Percentiles rank a stretch among this genome's conserved stretches.
These are phyloP conservation scores for Somateria mollissima DNA, from an alignment of 2,797 vertebrate genomes.

Conservation along the genomic window DNA sequence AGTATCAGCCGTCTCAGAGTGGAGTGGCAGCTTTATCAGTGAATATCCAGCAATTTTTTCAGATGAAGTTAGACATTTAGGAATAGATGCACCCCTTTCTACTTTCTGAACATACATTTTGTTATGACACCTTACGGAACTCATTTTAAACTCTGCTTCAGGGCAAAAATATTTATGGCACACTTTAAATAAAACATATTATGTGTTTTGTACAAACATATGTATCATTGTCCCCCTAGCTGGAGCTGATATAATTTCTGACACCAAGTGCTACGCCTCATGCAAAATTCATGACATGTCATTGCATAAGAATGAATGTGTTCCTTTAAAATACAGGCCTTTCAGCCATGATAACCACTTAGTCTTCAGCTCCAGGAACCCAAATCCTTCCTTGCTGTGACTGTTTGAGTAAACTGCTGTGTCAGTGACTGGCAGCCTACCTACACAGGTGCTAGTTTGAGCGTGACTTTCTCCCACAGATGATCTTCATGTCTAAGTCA, in stretches of 20 bases:
- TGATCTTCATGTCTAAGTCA: not conserved
- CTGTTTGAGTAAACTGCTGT: not conserved
- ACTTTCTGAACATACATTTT: conserved; percentile 58
- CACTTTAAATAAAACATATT: conserved; percentile 82
- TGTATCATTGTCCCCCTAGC: conserved; percentile 78
- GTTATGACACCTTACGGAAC: conserved; percentile 57
- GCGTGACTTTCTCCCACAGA: not conserved
- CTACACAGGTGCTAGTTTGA: not conserved
- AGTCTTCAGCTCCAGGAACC: conserved; percentile 45
- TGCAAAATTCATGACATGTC: conserved; percentile 77
- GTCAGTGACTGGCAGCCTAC: not conserved
- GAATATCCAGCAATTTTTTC: conserved; percentile 19
- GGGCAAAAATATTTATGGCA: conserved; percentile 80
- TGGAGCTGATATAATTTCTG: conserved; percentile 77
- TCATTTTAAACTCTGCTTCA: conserved; percentile 75
- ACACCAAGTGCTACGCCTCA: conserved; percentile 74
- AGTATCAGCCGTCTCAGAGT: conserved; percentile 1
- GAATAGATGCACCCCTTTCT: conserved; percentile 58
- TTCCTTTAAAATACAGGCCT: conserved; percentile 51
- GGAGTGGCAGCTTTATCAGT: conserved; percentile 52
- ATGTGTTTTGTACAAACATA: conserved; percentile 80
- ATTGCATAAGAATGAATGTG: conserved; percentile 71
- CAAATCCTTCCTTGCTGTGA: conserved; percentile 24
- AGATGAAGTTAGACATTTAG: conserved; percentile 63
- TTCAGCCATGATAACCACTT: conserved; percentile 43